Percentiles rank a stretch among this genome's conserved stretches.
Evolutionary conservation across 2,888 invertebrate genomes (phyloP).

Genomic region (Agrotis exclamationis): DNA sequence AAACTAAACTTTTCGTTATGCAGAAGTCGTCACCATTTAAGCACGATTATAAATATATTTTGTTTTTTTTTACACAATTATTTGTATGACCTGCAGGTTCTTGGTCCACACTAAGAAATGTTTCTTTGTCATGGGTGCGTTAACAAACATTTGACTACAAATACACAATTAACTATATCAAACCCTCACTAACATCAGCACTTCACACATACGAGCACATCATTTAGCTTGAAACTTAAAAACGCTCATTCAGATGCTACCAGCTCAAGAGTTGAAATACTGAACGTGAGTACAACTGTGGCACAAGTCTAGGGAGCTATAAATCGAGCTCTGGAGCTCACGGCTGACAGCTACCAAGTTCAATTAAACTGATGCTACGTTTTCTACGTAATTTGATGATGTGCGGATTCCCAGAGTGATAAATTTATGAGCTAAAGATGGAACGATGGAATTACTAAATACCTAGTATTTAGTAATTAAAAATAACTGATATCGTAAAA

Average conservation of each 20-base stretch:
- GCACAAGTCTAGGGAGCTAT: constrained; percentile 51
- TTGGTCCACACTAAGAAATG: too few relatives aligned
- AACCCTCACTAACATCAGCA: not conserved
- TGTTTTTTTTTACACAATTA: too few relatives aligned
- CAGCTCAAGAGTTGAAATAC: not conserved
- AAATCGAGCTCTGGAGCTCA: constrained; percentile 61
- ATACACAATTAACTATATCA: too few relatives aligned
- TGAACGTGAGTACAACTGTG: not conserved
- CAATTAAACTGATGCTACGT: constrained; percentile 60
- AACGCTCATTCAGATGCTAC: not conserved
- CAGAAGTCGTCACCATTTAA: too few relatives aligned
- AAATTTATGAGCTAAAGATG: constrained; percentile 28
- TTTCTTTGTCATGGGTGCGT: too few relatives aligned
- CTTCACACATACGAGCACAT: too few relatives aligned
- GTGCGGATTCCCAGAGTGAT: constrained; percentile 21
- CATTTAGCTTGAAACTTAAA: not conserved
- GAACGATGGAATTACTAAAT: too few relatives aligned
- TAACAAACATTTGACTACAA: too few relatives aligned
- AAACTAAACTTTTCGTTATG: too few relatives aligned
- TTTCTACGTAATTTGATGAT: constrained; percentile 59
- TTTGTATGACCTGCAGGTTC: too few relatives aligned
- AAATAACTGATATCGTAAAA: too few relatives aligned
- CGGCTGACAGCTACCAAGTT: constrained; percentile 56
- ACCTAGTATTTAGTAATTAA: not conserved
- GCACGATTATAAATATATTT: too few relatives aligned